A percentile compares a stretch with the other conserved stretches of the same genome.
These are phyloP conservation scores for Campaea margaritaria DNA, from an alignment of 2,888 invertebrate genomes.

Conservation along the genomic window DNA sequence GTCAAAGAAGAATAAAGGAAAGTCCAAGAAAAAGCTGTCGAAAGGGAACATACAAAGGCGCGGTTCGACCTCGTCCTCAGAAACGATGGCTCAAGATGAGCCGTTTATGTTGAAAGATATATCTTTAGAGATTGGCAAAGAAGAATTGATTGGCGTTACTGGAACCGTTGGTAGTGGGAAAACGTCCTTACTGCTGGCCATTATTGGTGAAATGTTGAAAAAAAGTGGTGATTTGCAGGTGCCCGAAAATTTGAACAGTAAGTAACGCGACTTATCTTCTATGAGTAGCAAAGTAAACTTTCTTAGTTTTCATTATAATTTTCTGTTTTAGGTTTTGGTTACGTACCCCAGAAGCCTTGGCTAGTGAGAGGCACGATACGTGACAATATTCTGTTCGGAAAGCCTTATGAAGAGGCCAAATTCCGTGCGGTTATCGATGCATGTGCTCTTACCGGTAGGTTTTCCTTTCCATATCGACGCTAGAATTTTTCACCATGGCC, in stretches of 20 bases:
- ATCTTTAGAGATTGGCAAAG: slow-evolving; percentile 80
- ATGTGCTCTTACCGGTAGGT: slow-evolving; percentile 91
- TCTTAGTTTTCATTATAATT: slow-evolving; percentile 2
- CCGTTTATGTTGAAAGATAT: slow-evolving; percentile 70
- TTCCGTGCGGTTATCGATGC: slow-evolving; percentile 93
- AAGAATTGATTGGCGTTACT: slow-evolving; percentile 93
- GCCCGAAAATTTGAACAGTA: slow-evolving; percentile 87
- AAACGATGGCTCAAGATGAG: slow-evolving; percentile 50
- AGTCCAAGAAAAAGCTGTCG: slow-evolving; percentile 72
- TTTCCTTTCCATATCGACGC: too few species aligned
- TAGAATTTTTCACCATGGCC: too few species aligned
- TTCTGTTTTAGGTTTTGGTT: slow-evolving; percentile 88
- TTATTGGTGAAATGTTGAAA: slow-evolving; percentile 93
- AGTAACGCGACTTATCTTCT: slow-evolving; percentile 41
- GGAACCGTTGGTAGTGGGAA: slow-evolving; percentile 97
- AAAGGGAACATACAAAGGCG: slow-evolving; percentile 59
- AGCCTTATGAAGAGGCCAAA: slow-evolving; percentile 90
- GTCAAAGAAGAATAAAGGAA: slow-evolving; percentile 79
- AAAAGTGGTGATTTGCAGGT: slow-evolving; percentile 88
- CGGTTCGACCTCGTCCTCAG: slow-evolving; percentile 66
- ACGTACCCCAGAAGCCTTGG: slow-evolving; percentile 96
- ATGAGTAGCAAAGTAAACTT: too few species aligned
- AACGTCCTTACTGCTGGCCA: slow-evolving; percentile 92
- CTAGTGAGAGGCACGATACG: slow-evolving; percentile 95
- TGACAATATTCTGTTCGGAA: slow-evolving; percentile 97